These are phyloP conservation scores for Epinotia demarniana DNA, from an alignment of 2,888 invertebrate genomes.

Conservation along the genomic window DNA sequence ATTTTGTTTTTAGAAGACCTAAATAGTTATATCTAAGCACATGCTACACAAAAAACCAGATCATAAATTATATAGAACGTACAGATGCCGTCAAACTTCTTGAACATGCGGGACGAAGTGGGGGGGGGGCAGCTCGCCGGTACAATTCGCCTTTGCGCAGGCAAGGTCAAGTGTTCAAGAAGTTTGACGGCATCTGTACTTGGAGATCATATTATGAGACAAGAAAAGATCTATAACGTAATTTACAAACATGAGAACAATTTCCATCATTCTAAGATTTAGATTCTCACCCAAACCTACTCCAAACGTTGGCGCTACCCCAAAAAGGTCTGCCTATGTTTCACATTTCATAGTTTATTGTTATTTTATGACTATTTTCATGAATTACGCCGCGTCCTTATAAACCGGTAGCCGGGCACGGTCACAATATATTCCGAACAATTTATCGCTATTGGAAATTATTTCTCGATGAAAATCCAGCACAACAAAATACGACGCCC, in stretches of 20 bases:
- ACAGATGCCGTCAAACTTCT: no score
- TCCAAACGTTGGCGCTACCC: slow-evolving; percentile 18
- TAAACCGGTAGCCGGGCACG: slow-evolving; percentile 63
- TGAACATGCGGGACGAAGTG: no score
- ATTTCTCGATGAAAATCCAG: slow-evolving; percentile 70
- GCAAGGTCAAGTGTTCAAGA: no score
- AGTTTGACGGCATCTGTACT: no score
- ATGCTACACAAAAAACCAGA: not conserved
- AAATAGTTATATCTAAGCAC: no score
- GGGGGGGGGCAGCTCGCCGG: no score
- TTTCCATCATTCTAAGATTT: slow-evolving; percentile 14
- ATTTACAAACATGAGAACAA: slow-evolving; percentile 7
- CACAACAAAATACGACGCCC: slow-evolving; percentile 48
- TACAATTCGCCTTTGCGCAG: no score
- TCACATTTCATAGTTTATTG: slow-evolving; percentile 34
- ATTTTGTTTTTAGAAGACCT: not conserved
- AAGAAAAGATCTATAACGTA: not conserved
- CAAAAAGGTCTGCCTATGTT: slow-evolving; percentile 25
- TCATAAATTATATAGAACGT: not conserved
- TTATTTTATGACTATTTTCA: slow-evolving; percentile 38
- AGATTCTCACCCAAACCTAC: not conserved
- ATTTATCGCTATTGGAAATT: slow-evolving; percentile 71
- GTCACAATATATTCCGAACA: slow-evolving; percentile 67
- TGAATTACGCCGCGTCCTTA: slow-evolving; percentile 49
- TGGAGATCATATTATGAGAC: not conserved